These are phyloP conservation scores for Lathronympha strigana DNA, from an alignment of 2,888 invertebrate species.

Conservation along the genomic window DNA sequence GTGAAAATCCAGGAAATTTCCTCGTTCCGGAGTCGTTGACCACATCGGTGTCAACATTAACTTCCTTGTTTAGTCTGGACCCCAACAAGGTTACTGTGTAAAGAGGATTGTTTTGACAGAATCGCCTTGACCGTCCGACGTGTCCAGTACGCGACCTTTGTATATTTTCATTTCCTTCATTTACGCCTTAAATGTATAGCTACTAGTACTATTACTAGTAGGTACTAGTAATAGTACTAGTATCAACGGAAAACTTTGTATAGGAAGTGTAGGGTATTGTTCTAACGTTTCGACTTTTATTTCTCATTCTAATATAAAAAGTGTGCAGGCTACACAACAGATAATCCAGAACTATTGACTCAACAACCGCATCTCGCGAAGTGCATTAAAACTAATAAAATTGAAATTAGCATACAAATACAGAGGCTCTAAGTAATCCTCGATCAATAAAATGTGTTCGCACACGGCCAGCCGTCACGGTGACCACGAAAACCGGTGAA, in stretches of 20 bases:
- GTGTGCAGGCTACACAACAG: neutral
- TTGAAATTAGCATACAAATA: slow-evolving; percentile 35
- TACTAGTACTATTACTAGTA: slow-evolving; percentile 12
- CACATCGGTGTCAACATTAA: slow-evolving; percentile 48
- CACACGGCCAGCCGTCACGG: slow-evolving; percentile 33
- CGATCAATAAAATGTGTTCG: slow-evolving; percentile 32
- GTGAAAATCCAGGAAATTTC: slow-evolving; percentile 47
- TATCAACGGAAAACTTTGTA: slow-evolving; percentile 25
- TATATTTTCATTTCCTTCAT: slow-evolving; percentile 50
- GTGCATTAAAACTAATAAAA: slow-evolving; percentile 36
- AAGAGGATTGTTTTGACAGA: slow-evolving; percentile 56
- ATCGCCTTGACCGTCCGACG: slow-evolving; percentile 64
- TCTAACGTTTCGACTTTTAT: neutral
- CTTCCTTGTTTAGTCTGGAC: slow-evolving; percentile 52
- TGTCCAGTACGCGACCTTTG: slow-evolving; percentile 65
- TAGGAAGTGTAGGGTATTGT: slow-evolving; percentile 19
- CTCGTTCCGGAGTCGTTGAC: slow-evolving; percentile 62
- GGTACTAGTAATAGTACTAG: too few relatives aligned
- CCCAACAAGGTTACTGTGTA: slow-evolving; percentile 39
- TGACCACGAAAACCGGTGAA: slow-evolving; percentile 38
- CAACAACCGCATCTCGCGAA: slow-evolving; percentile 21
- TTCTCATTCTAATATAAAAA: neutral
- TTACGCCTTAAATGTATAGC: slow-evolving; percentile 22
- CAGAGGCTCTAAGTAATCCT: slow-evolving; percentile 40
- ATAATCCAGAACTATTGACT: slow-evolving; percentile 13